Percentiles rank a stretch among this genome's conserved stretches.
Evolutionary conservation across 2,888 invertebrate species (phyloP).

Genomic region (Megalurothrips usitatus): DNA sequence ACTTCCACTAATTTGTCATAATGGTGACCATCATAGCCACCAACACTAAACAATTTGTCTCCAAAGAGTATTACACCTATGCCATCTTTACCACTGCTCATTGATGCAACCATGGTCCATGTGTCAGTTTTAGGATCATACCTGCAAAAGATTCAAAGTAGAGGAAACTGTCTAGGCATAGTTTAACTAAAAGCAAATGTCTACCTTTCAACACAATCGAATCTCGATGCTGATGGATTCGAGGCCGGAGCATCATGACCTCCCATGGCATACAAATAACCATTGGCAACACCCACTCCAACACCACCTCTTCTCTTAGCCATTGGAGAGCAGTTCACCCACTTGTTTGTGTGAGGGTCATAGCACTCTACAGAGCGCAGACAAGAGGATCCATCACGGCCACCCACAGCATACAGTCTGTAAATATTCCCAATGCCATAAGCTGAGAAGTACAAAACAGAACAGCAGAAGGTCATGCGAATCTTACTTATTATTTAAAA

Average conservation of each 20-base stretch:
- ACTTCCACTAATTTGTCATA: conserved; percentile 84
- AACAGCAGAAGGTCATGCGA: background rate
- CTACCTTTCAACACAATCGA: conserved; percentile 86
- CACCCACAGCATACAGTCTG: conserved; percentile 86
- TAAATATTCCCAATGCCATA: conserved; percentile 38
- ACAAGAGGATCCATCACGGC: conserved; percentile 86
- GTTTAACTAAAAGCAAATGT: conserved; percentile 43
- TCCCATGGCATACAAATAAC: conserved; percentile 85
- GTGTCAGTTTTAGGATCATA: conserved; percentile 69
- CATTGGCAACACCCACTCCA: conserved; percentile 82
- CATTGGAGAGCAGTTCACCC: conserved; percentile 86
- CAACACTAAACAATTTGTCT: conserved; percentile 74
- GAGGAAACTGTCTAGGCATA: background rate
- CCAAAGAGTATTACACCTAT: conserved; percentile 84
- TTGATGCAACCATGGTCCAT: conserved; percentile 80
- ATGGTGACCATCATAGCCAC: conserved; percentile 87
- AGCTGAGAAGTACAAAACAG: background rate
- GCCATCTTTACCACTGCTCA: conserved; percentile 80
- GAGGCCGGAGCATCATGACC: conserved; percentile 92
- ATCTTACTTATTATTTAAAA: conserved; percentile 63
- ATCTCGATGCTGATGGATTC: conserved; percentile 73
- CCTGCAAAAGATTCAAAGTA: conserved; percentile 42
- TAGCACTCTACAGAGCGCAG: conserved; percentile 82
- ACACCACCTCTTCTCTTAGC: conserved; percentile 80
- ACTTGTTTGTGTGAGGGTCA: conserved; percentile 68